phyloP scores from a whole-genome alignment of 2,797 vertebrate genomes.

The Sebastes nivosus region DNA sequence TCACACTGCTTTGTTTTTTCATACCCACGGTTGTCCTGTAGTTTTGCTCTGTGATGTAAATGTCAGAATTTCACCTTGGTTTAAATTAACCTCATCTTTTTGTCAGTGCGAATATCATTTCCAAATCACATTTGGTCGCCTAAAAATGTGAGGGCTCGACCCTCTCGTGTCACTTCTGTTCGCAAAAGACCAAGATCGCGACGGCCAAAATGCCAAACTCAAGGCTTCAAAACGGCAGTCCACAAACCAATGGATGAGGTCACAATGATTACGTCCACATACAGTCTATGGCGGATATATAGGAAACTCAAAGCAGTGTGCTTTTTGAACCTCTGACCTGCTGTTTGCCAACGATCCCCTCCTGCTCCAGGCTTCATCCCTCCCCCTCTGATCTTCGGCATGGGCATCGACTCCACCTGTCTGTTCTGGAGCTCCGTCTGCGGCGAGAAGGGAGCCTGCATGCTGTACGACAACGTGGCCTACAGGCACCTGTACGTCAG shows the following conservation, averaged over 20 bases:
- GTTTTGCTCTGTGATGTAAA: constrained; percentile 7
- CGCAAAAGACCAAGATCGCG: neutral
- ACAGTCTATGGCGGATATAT: neutral
- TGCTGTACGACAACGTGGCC: constrained; percentile 94
- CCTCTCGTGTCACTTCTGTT: too few relatives aligned
- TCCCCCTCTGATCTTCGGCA: constrained; percentile 96
- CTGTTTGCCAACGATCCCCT: constrained; percentile 33
- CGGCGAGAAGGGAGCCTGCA: constrained; percentile 93
- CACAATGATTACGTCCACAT: too few relatives aligned
- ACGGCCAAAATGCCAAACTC: neutral
- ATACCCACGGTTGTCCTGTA: neutral
- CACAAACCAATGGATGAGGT: too few relatives aligned
- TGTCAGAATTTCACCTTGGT: constrained; percentile 19
- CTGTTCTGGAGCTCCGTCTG: constrained; percentile 98
- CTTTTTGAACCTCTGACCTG: constrained; percentile 47
- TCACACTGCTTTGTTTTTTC: neutral
- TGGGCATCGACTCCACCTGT: constrained; percentile 98
- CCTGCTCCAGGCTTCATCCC: constrained; percentile 93
- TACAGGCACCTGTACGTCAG: constrained; percentile 97
- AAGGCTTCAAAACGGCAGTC: neutral
- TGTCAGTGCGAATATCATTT: neutral
- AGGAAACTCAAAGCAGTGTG: constrained; percentile 22
- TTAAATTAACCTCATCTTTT: constrained; percentile 22
- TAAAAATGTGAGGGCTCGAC: too few relatives aligned
- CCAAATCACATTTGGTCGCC: too few relatives aligned